Evolutionary conservation across 2,888 invertebrate species (phyloP), one percentile per base, ranked within the genome.

Genomic region (Caenorhabditis virilis): DNA sequence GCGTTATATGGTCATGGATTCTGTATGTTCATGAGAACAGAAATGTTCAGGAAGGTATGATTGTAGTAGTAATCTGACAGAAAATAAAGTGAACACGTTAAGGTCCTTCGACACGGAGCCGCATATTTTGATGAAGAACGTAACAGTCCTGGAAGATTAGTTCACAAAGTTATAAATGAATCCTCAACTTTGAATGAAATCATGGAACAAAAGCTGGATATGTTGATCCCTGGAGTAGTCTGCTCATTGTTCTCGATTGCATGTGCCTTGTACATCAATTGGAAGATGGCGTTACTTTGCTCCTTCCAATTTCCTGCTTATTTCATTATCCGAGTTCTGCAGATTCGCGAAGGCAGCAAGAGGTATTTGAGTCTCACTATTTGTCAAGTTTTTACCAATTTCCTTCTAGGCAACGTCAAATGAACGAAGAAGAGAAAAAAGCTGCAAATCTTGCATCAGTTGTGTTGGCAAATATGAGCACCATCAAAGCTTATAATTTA

Each of bases 261-360:
- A 7, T 62, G 78, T n/a, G 79, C 80, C 6, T 30, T 78, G 1
- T 70, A 54, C 45, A 77, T 81, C 55, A 80, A 81, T 59, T 79
- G 80, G 80, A 78, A 81, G 43, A 64, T 76, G 67, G 78, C 80
- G 0, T 55, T 81, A 15, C 63, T 80, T 7, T 80, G 80, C 50
- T 73, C 74, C 1, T 80, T 80, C 69, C 80, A 80, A 42, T 80
- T 80, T 47, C 80, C 80, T 39, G 80, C 76, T 9, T 80, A 78
- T 50, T 77, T 80, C 43, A 65, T 79, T 39, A 76, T 80, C 23
- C 59, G 80, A 35, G 50, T 79, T 23, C 57, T 81, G 1, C 73
- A 76, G 56, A 69, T 76, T 15, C 63, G 56, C 26, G 73, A 76
- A 64, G 72, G 73, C 16, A 51, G 71, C 1, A 75, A 73, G 48